Conservation (phyloP, 2,113 vertebrate species). For the Paratilapia polleni region DNA sequence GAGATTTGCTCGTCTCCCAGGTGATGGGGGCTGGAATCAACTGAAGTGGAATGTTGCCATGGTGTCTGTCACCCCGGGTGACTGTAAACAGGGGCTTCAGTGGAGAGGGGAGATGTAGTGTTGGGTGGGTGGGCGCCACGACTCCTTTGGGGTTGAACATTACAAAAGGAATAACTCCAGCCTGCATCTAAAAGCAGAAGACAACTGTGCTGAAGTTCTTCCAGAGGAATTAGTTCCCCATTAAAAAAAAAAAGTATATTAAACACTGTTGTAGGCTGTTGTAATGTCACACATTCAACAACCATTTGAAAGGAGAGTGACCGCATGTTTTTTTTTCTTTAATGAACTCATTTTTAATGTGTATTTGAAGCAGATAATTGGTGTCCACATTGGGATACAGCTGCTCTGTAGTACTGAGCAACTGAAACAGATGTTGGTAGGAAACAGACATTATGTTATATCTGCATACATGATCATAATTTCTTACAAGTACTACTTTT, state of each 20-base stretch:
- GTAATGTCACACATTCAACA: not conserved
- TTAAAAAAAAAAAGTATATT: not conserved
- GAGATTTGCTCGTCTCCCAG: slow-evolving; percentile 76
- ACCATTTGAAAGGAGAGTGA: not conserved
- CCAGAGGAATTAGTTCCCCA: not conserved
- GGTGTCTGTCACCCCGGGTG: slow-evolving; percentile 78
- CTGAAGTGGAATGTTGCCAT: slow-evolving; percentile 77
- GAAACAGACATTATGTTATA: not conserved
- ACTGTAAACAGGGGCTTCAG: slow-evolving; percentile 81
- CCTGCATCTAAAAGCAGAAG: not conserved
- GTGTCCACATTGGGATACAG: not conserved
- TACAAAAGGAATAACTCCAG: not conserved
- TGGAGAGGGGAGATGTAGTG: slow-evolving; percentile 24
- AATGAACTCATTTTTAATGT: not conserved
- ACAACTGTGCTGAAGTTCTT: not conserved
- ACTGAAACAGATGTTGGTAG: not conserved
- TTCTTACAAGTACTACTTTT: too few species aligned
- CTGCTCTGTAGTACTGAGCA: not conserved
- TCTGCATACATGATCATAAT: too few species aligned
- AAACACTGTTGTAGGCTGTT: not conserved
- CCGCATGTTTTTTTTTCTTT: not conserved
- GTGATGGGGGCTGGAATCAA: slow-evolving; percentile 77
- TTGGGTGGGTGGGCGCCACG: slow-evolving; percentile 38
- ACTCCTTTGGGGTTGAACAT: slow-evolving; percentile 31
- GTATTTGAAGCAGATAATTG: not conserved